phyloP scores from a whole-genome alignment of 2,797 vertebrate species.

The Botia kubotai region DNA sequence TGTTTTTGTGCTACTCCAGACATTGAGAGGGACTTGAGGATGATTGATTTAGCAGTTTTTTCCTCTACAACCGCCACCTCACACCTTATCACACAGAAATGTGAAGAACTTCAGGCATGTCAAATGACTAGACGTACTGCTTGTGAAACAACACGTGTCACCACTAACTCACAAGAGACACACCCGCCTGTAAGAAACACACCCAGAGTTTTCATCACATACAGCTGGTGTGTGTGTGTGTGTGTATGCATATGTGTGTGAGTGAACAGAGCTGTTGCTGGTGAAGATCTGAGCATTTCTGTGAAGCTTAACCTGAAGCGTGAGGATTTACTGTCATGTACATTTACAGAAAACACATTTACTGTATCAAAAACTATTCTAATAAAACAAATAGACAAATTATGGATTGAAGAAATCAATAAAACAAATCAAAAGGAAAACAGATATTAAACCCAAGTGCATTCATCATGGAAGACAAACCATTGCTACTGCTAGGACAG shows the following conservation, averaged over 20 bases:
- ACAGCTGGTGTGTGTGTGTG: background rate
- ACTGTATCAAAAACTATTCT: too few relatives aligned
- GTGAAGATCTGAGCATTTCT: too few relatives aligned
- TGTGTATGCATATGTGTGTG: background rate
- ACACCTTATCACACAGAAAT: constrained; percentile 7
- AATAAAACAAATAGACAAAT: too few relatives aligned
- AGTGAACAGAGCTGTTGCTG: too few relatives aligned
- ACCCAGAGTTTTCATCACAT: background rate
- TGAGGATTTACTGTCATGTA: too few relatives aligned
- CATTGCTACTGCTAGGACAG: too few relatives aligned
- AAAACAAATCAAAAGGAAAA: too few relatives aligned
- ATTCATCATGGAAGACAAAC: too few relatives aligned
- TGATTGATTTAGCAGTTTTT: background rate
- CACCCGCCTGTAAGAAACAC: background rate
- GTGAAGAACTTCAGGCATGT: background rate
- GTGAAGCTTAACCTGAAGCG: too few relatives aligned
- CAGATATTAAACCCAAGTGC: too few relatives aligned
- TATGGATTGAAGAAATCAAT: too few relatives aligned
- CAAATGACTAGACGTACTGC: background rate
- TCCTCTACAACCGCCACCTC: background rate
- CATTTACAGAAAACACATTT: too few relatives aligned
- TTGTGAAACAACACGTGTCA: background rate
- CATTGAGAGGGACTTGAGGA: background rate
- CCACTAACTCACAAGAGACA: background rate
- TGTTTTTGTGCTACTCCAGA: background rate